phyloP scores from a whole-genome alignment of 2,888 invertebrate genomes.

The Zonitis immaculata region DNA sequence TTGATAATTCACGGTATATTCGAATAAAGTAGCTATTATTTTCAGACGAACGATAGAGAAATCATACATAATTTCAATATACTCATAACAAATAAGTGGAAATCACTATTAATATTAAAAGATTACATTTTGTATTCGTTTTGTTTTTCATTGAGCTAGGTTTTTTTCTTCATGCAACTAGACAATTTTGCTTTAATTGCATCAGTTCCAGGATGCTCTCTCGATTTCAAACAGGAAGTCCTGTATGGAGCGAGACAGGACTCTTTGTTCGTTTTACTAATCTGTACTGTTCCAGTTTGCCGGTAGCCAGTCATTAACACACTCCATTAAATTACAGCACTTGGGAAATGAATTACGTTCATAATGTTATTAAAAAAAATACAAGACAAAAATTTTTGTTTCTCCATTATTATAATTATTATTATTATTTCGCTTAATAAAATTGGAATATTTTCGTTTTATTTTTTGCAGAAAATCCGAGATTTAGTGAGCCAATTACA shows the following conservation, averaged over 20 bases:
- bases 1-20: slow-evolving; percentile 16
- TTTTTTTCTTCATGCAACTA: background rate
- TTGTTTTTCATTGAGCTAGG: too few relatives aligned
- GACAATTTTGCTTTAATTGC: background rate
- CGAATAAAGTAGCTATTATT: background rate
- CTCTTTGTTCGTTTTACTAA: slow-evolving; percentile 29
- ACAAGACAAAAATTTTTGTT: slow-evolving; percentile 12
- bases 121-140: too few relatives aligned
- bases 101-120: too few relatives aligned
- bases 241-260: slow-evolving; percentile 20
- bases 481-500: slow-evolving; percentile 74
- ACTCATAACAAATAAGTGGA: too few relatives aligned
- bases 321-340: slow-evolving; percentile 38
- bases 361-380: slow-evolving; percentile 14
- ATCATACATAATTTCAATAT: background rate
- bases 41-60: background rate
- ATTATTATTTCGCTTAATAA: background rate
- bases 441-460: background rate
- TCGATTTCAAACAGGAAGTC: slow-evolving; percentile 31
- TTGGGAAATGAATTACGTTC: slow-evolving; percentile 30
- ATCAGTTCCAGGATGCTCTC: background rate
- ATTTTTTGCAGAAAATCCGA: slow-evolving; percentile 65
- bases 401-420: slow-evolving; percentile 2
- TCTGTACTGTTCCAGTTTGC: slow-evolving; percentile 30
- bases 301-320: slow-evolving; percentile 36